Evolutionary conservation across 2,113 vertebrate genomes (phyloP).

Genomic region (Trematocara nigrifrons): DNA sequence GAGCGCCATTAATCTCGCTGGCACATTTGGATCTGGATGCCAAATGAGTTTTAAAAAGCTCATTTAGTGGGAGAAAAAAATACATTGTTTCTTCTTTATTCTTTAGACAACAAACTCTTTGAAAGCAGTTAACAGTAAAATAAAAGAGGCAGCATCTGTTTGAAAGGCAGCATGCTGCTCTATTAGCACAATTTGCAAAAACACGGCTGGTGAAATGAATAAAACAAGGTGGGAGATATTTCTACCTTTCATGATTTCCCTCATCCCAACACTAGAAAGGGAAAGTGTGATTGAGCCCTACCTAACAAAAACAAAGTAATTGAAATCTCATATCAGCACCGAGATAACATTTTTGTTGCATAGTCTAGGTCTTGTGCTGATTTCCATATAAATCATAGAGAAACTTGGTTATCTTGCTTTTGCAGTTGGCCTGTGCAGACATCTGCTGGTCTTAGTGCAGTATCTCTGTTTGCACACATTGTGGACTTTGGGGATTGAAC

Average conservation of each 20-base stretch:
- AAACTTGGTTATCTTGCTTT: slow-evolving; percentile 2
- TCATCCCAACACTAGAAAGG: neutral
- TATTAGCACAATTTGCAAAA: neutral
- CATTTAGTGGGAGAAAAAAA: neutral
- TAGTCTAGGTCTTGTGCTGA: slow-evolving; percentile 10
- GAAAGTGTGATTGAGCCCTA: neutral
- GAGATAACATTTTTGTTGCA: slow-evolving; percentile 15
- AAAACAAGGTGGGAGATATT: neutral
- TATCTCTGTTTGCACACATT: neutral
- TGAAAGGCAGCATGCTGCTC: neutral
- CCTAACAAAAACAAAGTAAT: slow-evolving; percentile 21
- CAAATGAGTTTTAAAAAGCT: neutral
- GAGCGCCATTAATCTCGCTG: slow-evolving; percentile 7
- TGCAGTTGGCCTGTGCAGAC: neutral
- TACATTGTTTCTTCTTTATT: neutral
- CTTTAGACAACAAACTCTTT: neutral
- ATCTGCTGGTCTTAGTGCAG: neutral
- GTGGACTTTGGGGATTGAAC: neutral
- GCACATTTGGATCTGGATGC: slow-evolving; percentile 11
- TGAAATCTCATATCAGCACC: slow-evolving; percentile 19
- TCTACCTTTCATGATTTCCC: slow-evolving; percentile 16
- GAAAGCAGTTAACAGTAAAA: neutral
- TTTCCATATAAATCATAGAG: slow-evolving; percentile 61
- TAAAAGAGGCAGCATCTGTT: neutral
- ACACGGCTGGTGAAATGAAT: neutral